A percentile compares a stretch with the other conserved stretches of the same genome.
Evolutionary conservation across 2,113 vertebrate genomes (phyloP).

Genomic region (Macaca nemestrina): DNA sequence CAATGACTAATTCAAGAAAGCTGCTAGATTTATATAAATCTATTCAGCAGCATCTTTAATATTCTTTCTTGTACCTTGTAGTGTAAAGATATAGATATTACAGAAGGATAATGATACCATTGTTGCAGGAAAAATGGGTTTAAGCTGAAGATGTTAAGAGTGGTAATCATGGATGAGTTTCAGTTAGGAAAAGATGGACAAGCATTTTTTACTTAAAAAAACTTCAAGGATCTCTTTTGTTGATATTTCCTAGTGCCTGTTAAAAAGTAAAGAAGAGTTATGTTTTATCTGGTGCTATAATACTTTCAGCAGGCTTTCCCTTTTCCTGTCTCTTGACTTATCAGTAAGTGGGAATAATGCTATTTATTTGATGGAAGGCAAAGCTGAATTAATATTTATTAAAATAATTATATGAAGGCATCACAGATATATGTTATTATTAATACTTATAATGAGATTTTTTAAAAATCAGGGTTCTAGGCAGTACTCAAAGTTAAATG

Average conservation of each 20-base stretch:
- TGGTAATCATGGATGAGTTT: background rate
- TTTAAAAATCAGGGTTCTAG: background rate
- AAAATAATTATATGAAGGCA: background rate
- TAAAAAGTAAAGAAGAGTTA: slow-evolving; percentile 15
- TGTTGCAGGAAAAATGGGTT: slow-evolving; percentile 23
- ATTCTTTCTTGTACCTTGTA: background rate
- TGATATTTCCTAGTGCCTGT: background rate
- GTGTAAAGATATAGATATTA: background rate
- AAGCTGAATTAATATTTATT: background rate
- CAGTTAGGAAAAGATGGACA: background rate
- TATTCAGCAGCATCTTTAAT: background rate
- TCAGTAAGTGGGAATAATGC: background rate
- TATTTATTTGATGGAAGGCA: background rate
- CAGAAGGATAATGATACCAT: background rate
- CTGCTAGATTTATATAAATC: background rate
- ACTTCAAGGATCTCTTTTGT: background rate
- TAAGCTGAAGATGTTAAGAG: background rate
- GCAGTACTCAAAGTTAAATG: background rate
- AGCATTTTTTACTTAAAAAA: background rate
- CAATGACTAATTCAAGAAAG: background rate
- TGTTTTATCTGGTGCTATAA: background rate
- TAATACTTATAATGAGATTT: slow-evolving; percentile 14
- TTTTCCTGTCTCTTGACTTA: background rate
- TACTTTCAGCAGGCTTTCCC: background rate
- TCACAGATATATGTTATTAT: background rate